Evolutionary conservation across 53 echinoderm and acorn worm species (phyloP).

Genomic region (Patiria pectinifera): DNA sequence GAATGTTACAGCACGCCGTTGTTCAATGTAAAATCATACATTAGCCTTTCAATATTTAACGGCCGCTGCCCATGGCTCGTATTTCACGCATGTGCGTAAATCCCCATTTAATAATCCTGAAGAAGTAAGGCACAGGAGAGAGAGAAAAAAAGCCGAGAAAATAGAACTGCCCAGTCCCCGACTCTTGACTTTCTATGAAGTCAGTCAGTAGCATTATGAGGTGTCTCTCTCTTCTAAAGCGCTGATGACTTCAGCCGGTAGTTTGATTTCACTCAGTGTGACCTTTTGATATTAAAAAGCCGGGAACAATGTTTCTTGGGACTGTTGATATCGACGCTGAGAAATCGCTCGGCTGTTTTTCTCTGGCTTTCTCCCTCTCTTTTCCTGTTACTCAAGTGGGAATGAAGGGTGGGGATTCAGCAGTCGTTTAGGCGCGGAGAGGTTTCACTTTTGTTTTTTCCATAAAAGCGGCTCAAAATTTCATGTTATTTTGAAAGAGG

Average conservation of each 20-base stretch:
- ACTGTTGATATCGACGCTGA: slow-evolving; percentile 8
- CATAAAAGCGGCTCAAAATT: too few species aligned
- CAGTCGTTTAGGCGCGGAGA: neutral
- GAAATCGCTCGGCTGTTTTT: slow-evolving; percentile 23
- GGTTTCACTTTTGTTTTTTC: neutral
- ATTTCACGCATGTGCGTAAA: slow-evolving; percentile 57
- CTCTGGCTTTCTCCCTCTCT: neutral
- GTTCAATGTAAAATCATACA: neutral
- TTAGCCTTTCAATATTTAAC: slow-evolving; percentile 18
- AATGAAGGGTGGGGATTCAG: neutral
- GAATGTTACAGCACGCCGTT: neutral
- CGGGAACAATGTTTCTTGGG: slow-evolving; percentile 34
- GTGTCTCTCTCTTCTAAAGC: neutral
- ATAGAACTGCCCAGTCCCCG: neutral
- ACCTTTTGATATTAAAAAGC: slow-evolving; percentile 49
- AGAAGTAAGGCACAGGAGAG: neutral
- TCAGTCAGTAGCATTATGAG: slow-evolving; percentile 46
- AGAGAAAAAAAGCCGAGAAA: neutral
- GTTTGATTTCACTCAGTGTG: slow-evolving; percentile 18
- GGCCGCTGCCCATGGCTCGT: slow-evolving; percentile 5
- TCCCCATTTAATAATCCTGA: slow-evolving; percentile 56
- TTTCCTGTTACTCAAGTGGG: neutral
- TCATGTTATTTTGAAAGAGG: too few species aligned
- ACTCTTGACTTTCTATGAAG: slow-evolving; percentile 22
- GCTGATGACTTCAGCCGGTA: slow-evolving; percentile 17